phyloP scores from a whole-genome alignment of 1,140 invertebrate genomes.

The Papilio helenus region DNA sequence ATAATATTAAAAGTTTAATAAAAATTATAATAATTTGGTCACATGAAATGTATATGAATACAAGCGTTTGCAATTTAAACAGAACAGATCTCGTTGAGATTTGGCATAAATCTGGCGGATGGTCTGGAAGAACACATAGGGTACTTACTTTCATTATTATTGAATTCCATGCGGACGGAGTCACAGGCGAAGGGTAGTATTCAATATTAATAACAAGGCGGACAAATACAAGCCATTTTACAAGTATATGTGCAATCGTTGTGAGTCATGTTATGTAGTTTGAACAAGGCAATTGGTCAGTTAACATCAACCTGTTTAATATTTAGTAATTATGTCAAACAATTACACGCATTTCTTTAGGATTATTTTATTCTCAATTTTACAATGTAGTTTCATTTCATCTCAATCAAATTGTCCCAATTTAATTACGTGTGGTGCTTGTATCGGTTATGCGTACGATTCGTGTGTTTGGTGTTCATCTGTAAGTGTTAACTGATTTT shows the following conservation, averaged over 20 bases:
- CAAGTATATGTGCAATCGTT: not conserved
- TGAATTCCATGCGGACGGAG: not conserved
- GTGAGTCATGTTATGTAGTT: not conserved
- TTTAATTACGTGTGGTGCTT: conserved; percentile 28
- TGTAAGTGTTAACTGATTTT: not conserved
- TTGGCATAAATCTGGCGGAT: no score
- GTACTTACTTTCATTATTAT: not conserved
- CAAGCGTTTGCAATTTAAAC: no score
- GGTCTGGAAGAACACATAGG: no score
- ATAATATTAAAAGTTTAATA: no score
- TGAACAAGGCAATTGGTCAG: conserved; percentile 3
- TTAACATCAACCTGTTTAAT: not conserved
- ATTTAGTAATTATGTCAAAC: not conserved
- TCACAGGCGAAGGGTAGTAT: no score
- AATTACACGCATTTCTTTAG: not conserved
- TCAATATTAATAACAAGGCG: not conserved
- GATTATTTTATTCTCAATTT: not conserved
- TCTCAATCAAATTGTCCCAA: conserved; percentile 20
- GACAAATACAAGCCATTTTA: not conserved
- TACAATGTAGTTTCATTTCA: not conserved
- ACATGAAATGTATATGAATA: no score
- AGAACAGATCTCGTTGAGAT: no score
- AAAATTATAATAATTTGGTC: no score
- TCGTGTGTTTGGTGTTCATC: conserved; percentile 33
- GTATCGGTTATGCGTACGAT: conserved; percentile 19